Evolutionary conservation across 2,888 invertebrate species (phyloP).

Genomic region (Hoplodrina blanda): DNA sequence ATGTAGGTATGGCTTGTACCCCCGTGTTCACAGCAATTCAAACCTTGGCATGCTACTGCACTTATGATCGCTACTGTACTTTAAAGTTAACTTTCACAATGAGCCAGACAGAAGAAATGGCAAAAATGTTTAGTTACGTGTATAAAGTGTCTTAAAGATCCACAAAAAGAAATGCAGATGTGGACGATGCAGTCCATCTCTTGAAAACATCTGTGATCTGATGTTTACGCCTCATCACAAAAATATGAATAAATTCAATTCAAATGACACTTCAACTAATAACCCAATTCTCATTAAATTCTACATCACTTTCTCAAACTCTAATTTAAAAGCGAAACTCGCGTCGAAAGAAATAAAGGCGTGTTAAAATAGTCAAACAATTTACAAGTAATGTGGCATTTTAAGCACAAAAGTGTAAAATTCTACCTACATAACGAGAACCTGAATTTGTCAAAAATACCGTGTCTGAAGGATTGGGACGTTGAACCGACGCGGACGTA

Average conservation of each 20-base stretch:
- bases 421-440: conserved; percentile 40
- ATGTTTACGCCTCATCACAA: not conserved
- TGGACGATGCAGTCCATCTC: no score
- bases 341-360: conserved; percentile 13
- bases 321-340: conserved; percentile 32
- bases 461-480: conserved; percentile 73
- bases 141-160: no score
- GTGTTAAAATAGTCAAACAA: conserved; percentile 12
- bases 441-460: conserved; percentile 65
- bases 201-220: not conserved
- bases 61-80: no score
- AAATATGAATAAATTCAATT: not conserved
- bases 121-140: no score
- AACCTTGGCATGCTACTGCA: no score
- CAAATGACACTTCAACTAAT: conserved; percentile 4
- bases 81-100: not conserved
- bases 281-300: conserved; percentile 12
- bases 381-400: conserved; percentile 28
- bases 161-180: not conserved
- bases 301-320: conserved; percentile 11
- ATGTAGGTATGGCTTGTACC: no score
- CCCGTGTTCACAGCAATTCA: no score
- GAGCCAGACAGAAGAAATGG: not conserved
- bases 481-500: conserved; percentile 85
- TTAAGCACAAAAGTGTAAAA: conserved; percentile 42